A percentile compares a stretch with the other conserved stretches of the same genome.
phyloP scores from a whole-genome alignment of 2,797 vertebrate species.

The Delichon dasypus region DNA sequence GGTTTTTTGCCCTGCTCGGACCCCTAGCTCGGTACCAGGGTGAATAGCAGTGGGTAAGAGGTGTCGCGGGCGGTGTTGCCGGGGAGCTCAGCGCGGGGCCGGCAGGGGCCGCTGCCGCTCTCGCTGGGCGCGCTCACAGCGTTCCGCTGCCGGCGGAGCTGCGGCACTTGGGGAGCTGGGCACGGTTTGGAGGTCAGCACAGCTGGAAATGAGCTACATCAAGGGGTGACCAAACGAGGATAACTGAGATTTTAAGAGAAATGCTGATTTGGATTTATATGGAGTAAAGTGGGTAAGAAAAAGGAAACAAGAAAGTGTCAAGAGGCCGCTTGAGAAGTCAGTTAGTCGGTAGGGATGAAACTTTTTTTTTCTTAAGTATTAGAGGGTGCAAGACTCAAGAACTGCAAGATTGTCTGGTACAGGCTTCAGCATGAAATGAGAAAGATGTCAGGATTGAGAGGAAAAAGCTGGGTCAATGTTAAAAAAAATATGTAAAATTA shows the following conservation, averaged over 20 bases:
- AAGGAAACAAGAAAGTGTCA: neutral
- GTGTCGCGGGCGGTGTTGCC: rapidly evolving
- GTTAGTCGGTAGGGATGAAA: neutral
- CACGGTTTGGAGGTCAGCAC: neutral
- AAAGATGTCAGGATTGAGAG: neutral
- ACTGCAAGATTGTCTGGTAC: neutral
- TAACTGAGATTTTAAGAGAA: neutral
- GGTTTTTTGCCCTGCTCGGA: rapidly evolving
- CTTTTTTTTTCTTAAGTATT: neutral
- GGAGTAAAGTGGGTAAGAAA: neutral
- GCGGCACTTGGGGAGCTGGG: rapidly evolving
- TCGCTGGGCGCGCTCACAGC: rapidly evolving
- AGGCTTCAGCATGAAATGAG: neutral
- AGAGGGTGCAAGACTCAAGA: neutral
- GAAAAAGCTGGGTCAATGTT: neutral
- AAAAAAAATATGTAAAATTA: neutral
- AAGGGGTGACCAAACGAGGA: neutral
- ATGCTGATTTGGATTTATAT: neutral
- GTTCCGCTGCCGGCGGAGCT: rapidly evolving
- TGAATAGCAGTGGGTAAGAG: neutral
- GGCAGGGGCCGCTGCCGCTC: neutral
- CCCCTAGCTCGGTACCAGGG: neutral
- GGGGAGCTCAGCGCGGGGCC: neutral
- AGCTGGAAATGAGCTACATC: neutral
- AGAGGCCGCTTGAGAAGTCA: neutral